Conservation (phyloP, 1,140 invertebrate genomes). For the Sminthurides bifidus region DNA sequence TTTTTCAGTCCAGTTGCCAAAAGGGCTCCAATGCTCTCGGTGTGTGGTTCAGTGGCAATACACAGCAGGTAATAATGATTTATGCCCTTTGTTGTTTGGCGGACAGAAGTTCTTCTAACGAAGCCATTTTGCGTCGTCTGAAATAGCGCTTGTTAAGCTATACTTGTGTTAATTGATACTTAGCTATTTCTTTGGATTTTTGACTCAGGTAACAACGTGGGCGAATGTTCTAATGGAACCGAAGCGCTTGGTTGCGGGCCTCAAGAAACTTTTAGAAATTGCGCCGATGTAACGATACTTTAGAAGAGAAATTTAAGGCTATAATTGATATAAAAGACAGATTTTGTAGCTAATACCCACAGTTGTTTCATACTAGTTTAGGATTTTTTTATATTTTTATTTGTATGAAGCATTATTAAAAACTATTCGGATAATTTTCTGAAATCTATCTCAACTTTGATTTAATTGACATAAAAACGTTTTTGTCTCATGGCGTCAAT, state of each 20-base stretch:
- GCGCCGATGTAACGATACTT: conserved; percentile 5
- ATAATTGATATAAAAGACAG: neutral
- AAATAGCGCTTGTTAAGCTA: neutral
- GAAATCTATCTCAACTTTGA: too few species aligned
- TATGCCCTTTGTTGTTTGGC: too few species aligned
- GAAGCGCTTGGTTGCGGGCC: conserved; percentile 3
- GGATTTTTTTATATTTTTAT: neutral
- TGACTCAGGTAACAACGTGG: conserved; percentile 3
- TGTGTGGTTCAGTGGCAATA: too few species aligned
- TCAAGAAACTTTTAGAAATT: conserved; percentile 14
- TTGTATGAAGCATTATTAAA: too few species aligned
- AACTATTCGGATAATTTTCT: too few species aligned
- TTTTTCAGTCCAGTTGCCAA: too few species aligned
- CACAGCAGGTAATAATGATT: too few species aligned
- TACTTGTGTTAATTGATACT: neutral
- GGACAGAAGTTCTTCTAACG: too few species aligned
- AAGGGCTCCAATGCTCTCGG: too few species aligned
- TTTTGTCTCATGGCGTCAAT: too few species aligned
- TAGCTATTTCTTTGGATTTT: neutral
- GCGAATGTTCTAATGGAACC: conserved; percentile 5
- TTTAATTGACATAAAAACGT: too few species aligned
- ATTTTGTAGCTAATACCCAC: neutral
- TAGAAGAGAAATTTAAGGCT: neutral
- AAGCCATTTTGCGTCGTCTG: too few species aligned
- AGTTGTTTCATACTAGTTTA: neutral